These are phyloP conservation scores for Amphibalanus amphitrite DNA, from an alignment of 1,140 invertebrate species.

Conservation along the genomic window DNA sequence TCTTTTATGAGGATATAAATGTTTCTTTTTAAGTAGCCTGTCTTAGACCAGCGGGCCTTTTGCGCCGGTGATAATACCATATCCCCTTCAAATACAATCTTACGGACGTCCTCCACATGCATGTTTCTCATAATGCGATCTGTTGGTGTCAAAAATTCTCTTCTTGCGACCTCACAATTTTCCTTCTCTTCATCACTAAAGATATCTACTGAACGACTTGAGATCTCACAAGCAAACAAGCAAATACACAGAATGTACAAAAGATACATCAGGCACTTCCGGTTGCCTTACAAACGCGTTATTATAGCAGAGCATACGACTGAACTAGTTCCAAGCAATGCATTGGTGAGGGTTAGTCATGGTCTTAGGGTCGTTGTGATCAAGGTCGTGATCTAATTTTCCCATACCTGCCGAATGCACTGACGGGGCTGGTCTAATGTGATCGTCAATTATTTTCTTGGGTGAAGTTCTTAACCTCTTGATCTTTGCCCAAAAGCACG, in stretches of 20 bases:
- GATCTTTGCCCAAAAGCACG: no score
- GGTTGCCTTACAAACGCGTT: no score
- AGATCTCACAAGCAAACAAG: neutral
- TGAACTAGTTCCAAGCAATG: no score
- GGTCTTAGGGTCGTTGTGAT: no score
- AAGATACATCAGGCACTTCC: no score
- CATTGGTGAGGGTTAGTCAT: no score
- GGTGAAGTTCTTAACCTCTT: no score
- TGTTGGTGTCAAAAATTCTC: neutral
- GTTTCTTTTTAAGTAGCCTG: neutral
- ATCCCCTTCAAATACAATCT: neutral
- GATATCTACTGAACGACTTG: neutral
- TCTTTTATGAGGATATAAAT: neutral
- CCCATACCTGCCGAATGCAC: no score
- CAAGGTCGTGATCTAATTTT: no score
- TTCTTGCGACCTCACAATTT: neutral
- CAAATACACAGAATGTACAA: neutral
- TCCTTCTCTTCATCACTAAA: neutral
- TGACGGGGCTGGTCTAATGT: no score
- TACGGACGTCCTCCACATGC: neutral
- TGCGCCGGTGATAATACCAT: neutral
- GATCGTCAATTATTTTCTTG: no score
- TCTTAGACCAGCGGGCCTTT: neutral
- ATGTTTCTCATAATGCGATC: neutral
- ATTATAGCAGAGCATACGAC: no score